Conservation (phyloP, 2,113 vertebrate genomes). For the Steatornis caripensis region DNA sequence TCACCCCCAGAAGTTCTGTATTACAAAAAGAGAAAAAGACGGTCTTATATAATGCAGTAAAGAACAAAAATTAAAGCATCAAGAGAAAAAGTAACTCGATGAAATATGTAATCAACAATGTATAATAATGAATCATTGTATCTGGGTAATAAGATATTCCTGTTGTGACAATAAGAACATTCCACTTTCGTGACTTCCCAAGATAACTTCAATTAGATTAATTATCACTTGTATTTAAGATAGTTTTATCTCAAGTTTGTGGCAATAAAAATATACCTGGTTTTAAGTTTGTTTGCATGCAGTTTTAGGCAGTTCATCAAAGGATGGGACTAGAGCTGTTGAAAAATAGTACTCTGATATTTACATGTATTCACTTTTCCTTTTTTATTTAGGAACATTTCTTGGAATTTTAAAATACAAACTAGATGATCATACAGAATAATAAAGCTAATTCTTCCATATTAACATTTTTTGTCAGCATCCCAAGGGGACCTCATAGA, state of each 20-base stretch:
- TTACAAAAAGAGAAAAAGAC: background rate
- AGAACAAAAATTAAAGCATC: background rate
- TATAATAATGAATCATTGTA: background rate
- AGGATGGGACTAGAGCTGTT: background rate
- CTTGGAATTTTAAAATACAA: background rate
- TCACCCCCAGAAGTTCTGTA: accelerated
- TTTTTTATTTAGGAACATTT: background rate
- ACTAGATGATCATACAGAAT: background rate
- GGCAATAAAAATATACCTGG: background rate
- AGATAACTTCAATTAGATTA: background rate
- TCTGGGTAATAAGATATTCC: background rate
- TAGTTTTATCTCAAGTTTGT: background rate
- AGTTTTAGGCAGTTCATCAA: background rate
- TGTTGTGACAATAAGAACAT: background rate
- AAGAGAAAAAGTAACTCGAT: background rate
- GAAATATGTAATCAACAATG: background rate
- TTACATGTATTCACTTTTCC: background rate
- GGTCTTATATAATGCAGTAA: background rate
- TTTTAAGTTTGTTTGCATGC: background rate
- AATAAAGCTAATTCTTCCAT: background rate
- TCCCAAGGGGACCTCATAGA: background rate
- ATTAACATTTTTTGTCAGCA: background rate
- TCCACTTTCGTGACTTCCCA: background rate
- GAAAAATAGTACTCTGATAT: background rate
- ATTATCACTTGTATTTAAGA: background rate